Conservation (phyloP, 2,888 invertebrate genomes). For the Hypomecis atomaria region DNA sequence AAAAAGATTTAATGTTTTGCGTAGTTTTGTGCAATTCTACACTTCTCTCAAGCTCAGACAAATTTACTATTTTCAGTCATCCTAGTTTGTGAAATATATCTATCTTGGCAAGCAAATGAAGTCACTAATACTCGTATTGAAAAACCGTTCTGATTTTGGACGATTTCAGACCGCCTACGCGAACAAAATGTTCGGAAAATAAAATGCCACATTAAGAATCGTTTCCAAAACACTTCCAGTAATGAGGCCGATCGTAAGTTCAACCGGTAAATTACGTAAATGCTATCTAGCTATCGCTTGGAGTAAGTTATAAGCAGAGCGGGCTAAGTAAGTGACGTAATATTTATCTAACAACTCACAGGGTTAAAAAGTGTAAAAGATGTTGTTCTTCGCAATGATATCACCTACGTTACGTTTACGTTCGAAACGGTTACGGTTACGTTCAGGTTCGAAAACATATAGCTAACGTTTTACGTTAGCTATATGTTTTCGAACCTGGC, state of each 20-base stretch:
- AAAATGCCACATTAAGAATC: slow-evolving; percentile 65
- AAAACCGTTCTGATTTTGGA: slow-evolving; percentile 18
- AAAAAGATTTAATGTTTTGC: too few species aligned
- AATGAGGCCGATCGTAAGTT: slow-evolving; percentile 74
- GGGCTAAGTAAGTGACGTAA: slow-evolving; percentile 15
- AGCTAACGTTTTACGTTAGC: too few species aligned
- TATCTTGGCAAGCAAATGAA: slow-evolving; percentile 3
- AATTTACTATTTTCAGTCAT: too few species aligned
- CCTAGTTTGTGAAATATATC: too few species aligned
- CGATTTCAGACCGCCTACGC: slow-evolving; percentile 35
- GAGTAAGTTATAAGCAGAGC: slow-evolving; percentile 39
- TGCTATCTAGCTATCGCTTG: slow-evolving; percentile 57
- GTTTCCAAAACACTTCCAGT: slow-evolving; percentile 71
- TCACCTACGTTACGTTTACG: too few species aligned
- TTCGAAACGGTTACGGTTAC: too few species aligned
- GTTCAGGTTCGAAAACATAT: too few species aligned
- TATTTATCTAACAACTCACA: background rate
- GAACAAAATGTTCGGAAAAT: slow-evolving; percentile 51
- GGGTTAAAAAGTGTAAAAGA: too few species aligned
- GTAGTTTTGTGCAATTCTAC: too few species aligned
- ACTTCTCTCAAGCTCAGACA: too few species aligned
- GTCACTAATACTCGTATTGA: background rate
- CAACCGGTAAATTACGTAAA: slow-evolving; percentile 69
- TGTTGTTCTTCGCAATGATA: too few species aligned
- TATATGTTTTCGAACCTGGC: too few species aligned